Conservation (phyloP, 2,888 invertebrate genomes). For the Tenthredo scrophulariae region DNA sequence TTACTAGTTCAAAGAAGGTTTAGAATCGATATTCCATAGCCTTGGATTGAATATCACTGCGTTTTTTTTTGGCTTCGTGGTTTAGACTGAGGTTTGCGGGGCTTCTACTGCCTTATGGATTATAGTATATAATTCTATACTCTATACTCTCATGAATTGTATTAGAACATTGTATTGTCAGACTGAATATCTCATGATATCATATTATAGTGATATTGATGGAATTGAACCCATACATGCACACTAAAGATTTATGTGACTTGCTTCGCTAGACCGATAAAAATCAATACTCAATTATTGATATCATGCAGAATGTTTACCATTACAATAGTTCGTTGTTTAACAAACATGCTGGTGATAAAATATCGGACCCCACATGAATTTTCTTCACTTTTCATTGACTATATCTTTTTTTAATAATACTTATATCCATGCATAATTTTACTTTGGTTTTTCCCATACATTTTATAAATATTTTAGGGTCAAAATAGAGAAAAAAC, state of each 20-base stretch:
- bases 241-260: neutral
- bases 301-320: neutral
- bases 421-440: neutral
- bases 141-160: neutral
- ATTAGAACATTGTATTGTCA: neutral
- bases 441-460: neutral
- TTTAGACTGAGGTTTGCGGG: neutral
- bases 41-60: neutral
- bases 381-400: constrained; percentile 9
- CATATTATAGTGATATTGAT: neutral
- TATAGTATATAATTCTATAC: neutral
- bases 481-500: neutral
- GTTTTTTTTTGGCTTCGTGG: constrained; percentile 10
- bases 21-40: neutral
- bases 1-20: neutral
- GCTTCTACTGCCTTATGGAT: neutral
- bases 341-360: neutral
- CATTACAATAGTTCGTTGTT: neutral
- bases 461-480: neutral
- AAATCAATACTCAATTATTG: neutral
- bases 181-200: neutral
- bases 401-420: neutral
- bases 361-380: neutral
- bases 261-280: neutral
- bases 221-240: neutral